Percentiles rank a stretch among this genome's conserved stretches.
Conservation (phyloP, 92 coral and sea anemone species). For the Zoanthus solanderi region DNA sequence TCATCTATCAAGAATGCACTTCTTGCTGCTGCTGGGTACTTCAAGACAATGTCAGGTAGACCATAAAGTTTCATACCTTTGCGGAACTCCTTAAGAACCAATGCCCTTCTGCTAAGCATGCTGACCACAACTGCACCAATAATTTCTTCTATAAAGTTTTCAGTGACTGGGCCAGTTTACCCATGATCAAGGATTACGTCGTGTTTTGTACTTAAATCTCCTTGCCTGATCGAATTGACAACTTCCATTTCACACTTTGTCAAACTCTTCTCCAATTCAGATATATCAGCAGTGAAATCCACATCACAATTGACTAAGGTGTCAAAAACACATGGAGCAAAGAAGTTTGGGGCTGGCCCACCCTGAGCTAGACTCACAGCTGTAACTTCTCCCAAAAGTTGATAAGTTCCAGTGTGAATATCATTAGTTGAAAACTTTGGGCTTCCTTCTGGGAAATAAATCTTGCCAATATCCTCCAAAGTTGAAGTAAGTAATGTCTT, state of each 20-base stretch:
- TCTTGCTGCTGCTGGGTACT: conserved; percentile 36
- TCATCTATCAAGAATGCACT: conserved; percentile 22
- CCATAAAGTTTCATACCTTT: conserved; percentile 43
- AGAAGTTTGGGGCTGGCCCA: conserved; percentile 23
- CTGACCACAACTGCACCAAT: conserved; percentile 35
- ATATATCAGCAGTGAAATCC: conserved; percentile 23
- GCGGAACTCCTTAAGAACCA: conserved; percentile 45
- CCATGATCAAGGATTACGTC: conserved; percentile 35
- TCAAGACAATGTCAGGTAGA: conserved; percentile 36
- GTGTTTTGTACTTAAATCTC: conserved; percentile 5
- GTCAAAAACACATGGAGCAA: conserved; percentile 22
- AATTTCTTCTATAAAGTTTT: conserved; percentile 4
- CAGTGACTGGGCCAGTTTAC: conserved; percentile 16
- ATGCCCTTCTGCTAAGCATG: conserved; percentile 39
- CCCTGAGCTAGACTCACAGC: conserved; percentile 30
- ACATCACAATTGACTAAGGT: not conserved
- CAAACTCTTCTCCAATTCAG: conserved; percentile 22
- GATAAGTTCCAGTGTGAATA: conserved; percentile 22
- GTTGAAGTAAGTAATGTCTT: conserved; percentile 16
- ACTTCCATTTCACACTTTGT: conserved; percentile 11
- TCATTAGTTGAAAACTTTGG: conserved; percentile 30
- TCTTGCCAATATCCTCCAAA: conserved; percentile 17
- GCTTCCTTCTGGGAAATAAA: conserved; percentile 26
- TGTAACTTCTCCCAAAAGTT: conserved; percentile 12
- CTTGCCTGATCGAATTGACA: conserved; percentile 19